Evolutionary conservation across 2,113 vertebrate species (phyloP), one percentile per base, ranked within the genome.

Genomic region (Oreochromis spilurus): DNA sequence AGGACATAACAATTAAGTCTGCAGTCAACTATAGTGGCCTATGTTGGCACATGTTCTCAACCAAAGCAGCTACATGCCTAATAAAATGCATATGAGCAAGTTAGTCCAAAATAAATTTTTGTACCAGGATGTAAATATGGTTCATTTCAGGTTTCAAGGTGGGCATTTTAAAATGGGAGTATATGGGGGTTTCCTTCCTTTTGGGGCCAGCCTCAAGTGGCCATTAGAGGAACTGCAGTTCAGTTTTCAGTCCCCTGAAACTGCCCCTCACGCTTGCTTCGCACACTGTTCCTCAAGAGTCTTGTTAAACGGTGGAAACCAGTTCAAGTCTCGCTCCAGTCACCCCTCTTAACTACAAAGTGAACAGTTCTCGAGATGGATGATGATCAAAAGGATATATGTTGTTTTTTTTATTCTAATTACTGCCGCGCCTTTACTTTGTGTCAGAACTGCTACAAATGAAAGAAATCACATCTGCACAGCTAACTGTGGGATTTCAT

Each of bases 401-500:
- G 2, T 0, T 7, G 24, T 3, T 0, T 62, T 45, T 36, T 54
- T 10, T 8, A 45, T 82, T 78, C 4, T 6, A 54, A 4, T 40
- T 5, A 38, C 6, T 3, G 79, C 72, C 9, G 26, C 12, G 8
- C 78, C 53, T 82, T 77, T 24, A 24, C 53, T 82, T 77, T 24
- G 29, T 26, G 72, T 89, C 83, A 29, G 48, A 62, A 45, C 86
- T 70, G 93, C 92, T 91, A 81, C 75, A 82, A 91, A 90, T 70
- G 55, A 89, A 91, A 82, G 10, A 19, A 17, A 5, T 29, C 55
- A 24, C 62, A 48, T 89, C 78, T 86, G 43, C 75, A 21, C 78
- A 9, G 72, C 81, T 85, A 83, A 82, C 54, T 62, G 16, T 21
- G n/a, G 38, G 60, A 58, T 36, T 70, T 11, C 45, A 53, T 7